phyloP scores from a whole-genome alignment of 1,140 invertebrate genomes.

The Ceratoteleas bidentatus region DNA sequence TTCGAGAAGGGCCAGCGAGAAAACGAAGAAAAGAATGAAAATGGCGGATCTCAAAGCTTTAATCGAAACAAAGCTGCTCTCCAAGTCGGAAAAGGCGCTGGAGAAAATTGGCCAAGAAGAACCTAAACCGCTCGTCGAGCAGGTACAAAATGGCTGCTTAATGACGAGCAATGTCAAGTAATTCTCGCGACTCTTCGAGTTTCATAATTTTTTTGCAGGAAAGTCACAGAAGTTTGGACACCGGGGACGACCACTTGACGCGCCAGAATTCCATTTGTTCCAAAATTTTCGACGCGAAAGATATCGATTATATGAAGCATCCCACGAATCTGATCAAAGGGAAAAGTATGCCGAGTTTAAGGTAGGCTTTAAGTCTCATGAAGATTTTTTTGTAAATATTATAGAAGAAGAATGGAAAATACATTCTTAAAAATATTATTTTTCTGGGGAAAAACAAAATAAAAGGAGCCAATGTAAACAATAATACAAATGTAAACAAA shows the following conservation, averaged over 20 bases:
- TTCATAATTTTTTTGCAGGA: too few relatives aligned
- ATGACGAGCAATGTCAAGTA: too few relatives aligned
- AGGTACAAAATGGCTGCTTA: conserved; percentile 80
- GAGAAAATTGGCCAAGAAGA: conserved; percentile 93
- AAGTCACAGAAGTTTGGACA: conserved; percentile 89
- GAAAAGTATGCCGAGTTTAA: conserved; percentile 97
- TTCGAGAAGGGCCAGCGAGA: conserved; percentile 88
- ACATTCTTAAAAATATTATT: too few relatives aligned
- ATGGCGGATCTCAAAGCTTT: conserved; percentile 94
- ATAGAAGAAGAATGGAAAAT: too few relatives aligned
- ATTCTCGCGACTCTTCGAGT: too few relatives aligned
- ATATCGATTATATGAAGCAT: conserved; percentile 76
- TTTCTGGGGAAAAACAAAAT: too few relatives aligned
- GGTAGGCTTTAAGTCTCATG: conserved; percentile 82
- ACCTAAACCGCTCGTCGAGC: conserved; percentile 82
- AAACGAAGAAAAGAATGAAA: conserved; percentile 91
- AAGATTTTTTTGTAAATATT: conserved; percentile 3
- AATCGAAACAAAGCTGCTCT: conserved; percentile 94
- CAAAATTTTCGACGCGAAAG: conserved; percentile 82
- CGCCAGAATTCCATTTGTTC: conserved; percentile 85
- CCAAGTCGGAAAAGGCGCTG: conserved; percentile 94
- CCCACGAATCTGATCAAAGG: conserved; percentile 92
- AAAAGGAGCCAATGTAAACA: too few relatives aligned
- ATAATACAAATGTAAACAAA: too few relatives aligned
- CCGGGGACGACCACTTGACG: conserved; percentile 86